These are phyloP conservation scores for Papilio demoleus DNA, from an alignment of 2,888 invertebrate species.

Conservation along the genomic window DNA sequence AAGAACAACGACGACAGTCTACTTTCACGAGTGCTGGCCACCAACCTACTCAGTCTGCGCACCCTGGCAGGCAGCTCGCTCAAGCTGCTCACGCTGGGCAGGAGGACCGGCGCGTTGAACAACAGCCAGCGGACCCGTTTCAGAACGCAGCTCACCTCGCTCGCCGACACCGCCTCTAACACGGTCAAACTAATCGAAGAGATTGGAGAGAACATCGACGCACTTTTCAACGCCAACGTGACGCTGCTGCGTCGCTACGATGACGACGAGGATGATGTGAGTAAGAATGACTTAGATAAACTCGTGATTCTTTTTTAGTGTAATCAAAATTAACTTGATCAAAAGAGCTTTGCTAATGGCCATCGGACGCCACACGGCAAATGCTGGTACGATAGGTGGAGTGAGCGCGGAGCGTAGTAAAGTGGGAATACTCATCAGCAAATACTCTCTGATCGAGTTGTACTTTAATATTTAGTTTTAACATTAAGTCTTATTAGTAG, in stretches of 20 bases:
- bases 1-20: constrained; percentile 73
- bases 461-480: background rate
- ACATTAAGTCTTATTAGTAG: too few species aligned
- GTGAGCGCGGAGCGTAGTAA: too few species aligned
- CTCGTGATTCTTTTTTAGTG: too few species aligned
- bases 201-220: constrained; percentile 79
- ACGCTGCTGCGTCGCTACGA: constrained; percentile 60
- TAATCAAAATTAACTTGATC: too few species aligned
- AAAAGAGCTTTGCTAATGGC: too few species aligned
- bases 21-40: constrained; percentile 72
- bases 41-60: constrained; percentile 84
- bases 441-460: background rate
- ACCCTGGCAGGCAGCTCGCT: constrained; percentile 83
- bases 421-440: too few species aligned
- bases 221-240: constrained; percentile 62
- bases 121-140: constrained; percentile 82
- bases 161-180: constrained; percentile 83
- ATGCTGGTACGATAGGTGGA: too few species aligned
- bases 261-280: constrained; percentile 61
- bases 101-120: constrained; percentile 82
- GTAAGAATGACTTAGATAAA: constrained; percentile 42
- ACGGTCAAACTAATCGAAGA: constrained; percentile 82
- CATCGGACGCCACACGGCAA: too few species aligned
- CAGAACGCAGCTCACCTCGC: constrained; percentile 80
- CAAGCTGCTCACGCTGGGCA: constrained; percentile 84